Evolutionary conservation across 2,113 vertebrate genomes (phyloP), one percentile per base, ranked within the genome.

Genomic region (Apus apus): DNA sequence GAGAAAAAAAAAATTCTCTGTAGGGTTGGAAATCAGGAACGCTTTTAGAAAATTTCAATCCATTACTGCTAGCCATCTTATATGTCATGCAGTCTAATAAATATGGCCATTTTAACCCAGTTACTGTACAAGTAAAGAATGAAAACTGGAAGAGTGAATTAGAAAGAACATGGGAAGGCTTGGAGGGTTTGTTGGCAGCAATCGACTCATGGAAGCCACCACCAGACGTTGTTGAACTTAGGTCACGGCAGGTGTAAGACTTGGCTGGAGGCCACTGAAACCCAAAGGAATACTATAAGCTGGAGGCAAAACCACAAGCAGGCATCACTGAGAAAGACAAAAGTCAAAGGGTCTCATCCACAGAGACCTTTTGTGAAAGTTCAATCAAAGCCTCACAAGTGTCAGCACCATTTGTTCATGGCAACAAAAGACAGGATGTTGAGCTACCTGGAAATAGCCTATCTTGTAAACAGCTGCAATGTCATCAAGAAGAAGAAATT

Each of bases 381-480:
- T 90, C 85, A 81, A 11, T 87, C 92, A 92, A 92, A 92, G 82
- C 65, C 74, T 34, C 68, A 40, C 16, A 87, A 73, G 54, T 82
- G 91, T 94, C 89, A 91, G 70, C 79, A 93, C 71, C 85, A 53
- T 93, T 96, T 97, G 87, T 36, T 94, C 67, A 62, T 1, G 26
- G 72, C 61, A 91, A 92, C 68, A 96, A 94, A 96, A 92, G 85
- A 43, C 78, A 95, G 87, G 91, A 80, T 93, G 90, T 85, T 67
- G 78, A 87, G 73, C 45, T 72, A 66, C 1, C 11, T 96, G 85
- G 66, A 91, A 93, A 70, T 13, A 77, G 38, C 68, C 72, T 67
- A 5, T 30, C 48, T 78, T 68, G 57, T 72, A 92, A 91, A 92
- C 46, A 83, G 61, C 65, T 90, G 48, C 60, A 81, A 51, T 53